A percentile compares a stretch with the other conserved stretches of the same genome.
phyloP scores from a whole-genome alignment of 2,888 invertebrate genomes.

The Spilarctia lutea region DNA sequence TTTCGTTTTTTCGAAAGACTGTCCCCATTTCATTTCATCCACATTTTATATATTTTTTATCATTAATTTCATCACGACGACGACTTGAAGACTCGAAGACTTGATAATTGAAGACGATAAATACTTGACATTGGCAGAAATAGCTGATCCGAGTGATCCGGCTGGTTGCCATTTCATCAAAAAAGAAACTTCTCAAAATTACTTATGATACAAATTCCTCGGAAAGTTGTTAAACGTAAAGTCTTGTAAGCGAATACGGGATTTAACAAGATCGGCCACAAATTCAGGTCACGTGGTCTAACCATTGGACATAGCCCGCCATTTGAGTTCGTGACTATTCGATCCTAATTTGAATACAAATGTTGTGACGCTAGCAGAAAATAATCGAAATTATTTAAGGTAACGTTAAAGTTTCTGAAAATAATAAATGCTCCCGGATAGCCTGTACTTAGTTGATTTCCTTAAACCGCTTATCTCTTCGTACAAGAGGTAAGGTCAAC shows the following conservation, averaged over 20 bases:
- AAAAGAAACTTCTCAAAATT: neutral
- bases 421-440: neutral
- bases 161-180: too few species aligned
- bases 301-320: neutral
- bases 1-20: too few species aligned
- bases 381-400: neutral
- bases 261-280: neutral
- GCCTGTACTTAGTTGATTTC: neutral
- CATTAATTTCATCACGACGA: too few species aligned
- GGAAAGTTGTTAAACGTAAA: neutral
- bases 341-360: neutral
- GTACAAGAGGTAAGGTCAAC: conserved; percentile 4
- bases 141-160: too few species aligned
- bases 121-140: too few species aligned
- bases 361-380: neutral
- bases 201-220: neutral
- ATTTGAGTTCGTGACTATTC: neutral
- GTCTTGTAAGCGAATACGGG: neutral
- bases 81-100: too few species aligned
- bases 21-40: too few species aligned
- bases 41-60: too few species aligned
- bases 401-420: neutral
- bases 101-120: too few species aligned
- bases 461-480: neutral
- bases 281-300: neutral